Conservation (phyloP, 2,113 vertebrate species). For the Rhabdornis inornatus region DNA sequence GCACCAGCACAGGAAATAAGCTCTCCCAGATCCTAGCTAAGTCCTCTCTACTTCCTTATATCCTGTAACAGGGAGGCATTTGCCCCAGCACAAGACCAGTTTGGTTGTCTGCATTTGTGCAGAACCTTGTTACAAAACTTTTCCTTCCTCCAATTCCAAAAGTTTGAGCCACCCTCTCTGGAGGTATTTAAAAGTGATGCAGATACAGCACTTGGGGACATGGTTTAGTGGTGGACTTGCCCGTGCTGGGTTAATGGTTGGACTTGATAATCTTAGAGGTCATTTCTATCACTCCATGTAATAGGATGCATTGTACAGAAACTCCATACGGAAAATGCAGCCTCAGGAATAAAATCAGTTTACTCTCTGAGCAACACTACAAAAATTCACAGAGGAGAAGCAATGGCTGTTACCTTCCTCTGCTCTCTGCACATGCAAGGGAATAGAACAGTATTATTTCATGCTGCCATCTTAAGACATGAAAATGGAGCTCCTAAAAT, state of each 20-base stretch:
- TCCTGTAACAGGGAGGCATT: not conserved
- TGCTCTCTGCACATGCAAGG: not conserved
- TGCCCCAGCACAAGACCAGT: not conserved
- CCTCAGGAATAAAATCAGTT: not conserved
- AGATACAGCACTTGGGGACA: not conserved
- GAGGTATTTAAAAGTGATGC: not conserved
- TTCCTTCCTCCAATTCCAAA: not conserved
- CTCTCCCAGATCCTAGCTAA: not conserved
- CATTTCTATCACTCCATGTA: not conserved
- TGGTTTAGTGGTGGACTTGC: not conserved
- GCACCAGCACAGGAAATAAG: not conserved
- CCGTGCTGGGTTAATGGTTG: not conserved
- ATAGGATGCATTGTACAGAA: not conserved
- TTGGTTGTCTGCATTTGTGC: not conserved
- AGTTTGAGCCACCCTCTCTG: not conserved
- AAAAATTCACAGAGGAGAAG: not conserved
- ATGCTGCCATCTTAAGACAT: not conserved
- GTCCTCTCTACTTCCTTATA: not conserved
- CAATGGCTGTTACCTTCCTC: not conserved
- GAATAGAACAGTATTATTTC: not conserved
- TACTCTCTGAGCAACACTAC: not conserved
- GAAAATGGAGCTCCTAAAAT: not conserved
- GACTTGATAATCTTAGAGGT: not conserved
- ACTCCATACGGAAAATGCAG: not conserved
- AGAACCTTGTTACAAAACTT: not conserved